A percentile compares a stretch with the other conserved stretches of the same genome.
phyloP scores from a whole-genome alignment of 35 echinoderm and acorn worm species.

The Nesometra sesokonis region DNA sequence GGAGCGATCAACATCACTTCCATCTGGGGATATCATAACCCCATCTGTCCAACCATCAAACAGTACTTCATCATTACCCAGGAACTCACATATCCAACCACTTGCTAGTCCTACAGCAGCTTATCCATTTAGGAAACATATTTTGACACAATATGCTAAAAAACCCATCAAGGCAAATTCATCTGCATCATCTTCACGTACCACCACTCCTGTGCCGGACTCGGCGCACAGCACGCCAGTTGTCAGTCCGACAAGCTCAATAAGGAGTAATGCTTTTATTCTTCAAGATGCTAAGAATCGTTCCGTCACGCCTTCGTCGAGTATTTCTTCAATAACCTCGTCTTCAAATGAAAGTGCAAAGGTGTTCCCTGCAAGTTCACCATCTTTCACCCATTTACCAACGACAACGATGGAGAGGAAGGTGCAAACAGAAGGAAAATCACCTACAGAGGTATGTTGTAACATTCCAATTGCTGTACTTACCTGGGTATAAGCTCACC shows the following conservation, averaged over 20 bases:
- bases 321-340: not conserved
- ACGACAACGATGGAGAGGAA: not conserved
- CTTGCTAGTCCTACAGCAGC: not conserved
- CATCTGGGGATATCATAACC: not conserved
- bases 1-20: not conserved
- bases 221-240: not conserved
- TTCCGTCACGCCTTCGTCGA: not conserved
- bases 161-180: not conserved
- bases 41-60: not conserved
- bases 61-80: not conserved
- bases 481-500: too few species aligned
- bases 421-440: not conserved
- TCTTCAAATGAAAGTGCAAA: not conserved
- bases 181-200: not conserved
- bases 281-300: not conserved
- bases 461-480: too few species aligned
- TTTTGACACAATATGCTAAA: not conserved
- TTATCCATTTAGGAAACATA: not conserved
- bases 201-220: not conserved
- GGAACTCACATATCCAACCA: not conserved
- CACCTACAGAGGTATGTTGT: not conserved
- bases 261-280: not conserved
- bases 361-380: not conserved
- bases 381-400: not conserved
- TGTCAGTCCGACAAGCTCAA: not conserved